Evolutionary conservation across 2,888 invertebrate species (phyloP).

Genomic region (Brachycybe producta): DNA sequence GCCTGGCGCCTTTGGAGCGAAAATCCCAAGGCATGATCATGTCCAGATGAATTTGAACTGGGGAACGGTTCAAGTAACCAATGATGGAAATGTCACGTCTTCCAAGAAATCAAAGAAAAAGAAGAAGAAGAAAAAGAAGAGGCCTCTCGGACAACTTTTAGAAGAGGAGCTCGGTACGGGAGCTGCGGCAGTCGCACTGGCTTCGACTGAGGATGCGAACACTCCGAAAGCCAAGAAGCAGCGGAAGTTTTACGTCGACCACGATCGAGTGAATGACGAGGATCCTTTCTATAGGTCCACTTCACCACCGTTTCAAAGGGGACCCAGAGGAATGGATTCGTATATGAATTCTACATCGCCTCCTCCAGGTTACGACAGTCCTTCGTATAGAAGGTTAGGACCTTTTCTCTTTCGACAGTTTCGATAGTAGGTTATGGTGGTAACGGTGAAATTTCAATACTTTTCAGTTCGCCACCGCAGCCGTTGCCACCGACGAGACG

Average conservation of each 20-base stretch:
- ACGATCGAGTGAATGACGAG: slow-evolving; percentile 15
- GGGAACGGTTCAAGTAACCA: not conserved
- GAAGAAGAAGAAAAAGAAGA: slow-evolving; percentile 13
- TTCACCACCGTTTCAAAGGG: too few species aligned
- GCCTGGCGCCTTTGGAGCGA: too few species aligned
- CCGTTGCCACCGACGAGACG: too few species aligned
- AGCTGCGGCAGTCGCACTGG: too few species aligned
- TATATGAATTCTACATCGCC: too few species aligned
- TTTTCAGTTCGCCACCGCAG: slow-evolving; percentile 11
- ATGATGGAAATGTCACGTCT: not conserved
- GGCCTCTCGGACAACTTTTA: not conserved
- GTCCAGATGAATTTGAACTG: too few species aligned
- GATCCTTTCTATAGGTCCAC: not conserved
- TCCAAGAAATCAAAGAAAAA: slow-evolving; percentile 16
- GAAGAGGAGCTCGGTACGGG: slow-evolving; percentile 1
- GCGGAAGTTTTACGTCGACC: slow-evolving; percentile 15
- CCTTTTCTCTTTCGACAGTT: too few species aligned
- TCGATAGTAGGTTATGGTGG: too few species aligned
- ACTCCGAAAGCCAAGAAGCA: slow-evolving; percentile 6
- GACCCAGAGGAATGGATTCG: too few species aligned
- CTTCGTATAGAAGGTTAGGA: not conserved
- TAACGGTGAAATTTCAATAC: not conserved
- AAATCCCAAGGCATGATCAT: not conserved
- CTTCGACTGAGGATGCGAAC: too few species aligned
- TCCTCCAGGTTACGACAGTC: not conserved